These are phyloP conservation scores for Lottia scabra DNA, from an alignment of 2,888 invertebrate genomes.

Conservation along the genomic window DNA sequence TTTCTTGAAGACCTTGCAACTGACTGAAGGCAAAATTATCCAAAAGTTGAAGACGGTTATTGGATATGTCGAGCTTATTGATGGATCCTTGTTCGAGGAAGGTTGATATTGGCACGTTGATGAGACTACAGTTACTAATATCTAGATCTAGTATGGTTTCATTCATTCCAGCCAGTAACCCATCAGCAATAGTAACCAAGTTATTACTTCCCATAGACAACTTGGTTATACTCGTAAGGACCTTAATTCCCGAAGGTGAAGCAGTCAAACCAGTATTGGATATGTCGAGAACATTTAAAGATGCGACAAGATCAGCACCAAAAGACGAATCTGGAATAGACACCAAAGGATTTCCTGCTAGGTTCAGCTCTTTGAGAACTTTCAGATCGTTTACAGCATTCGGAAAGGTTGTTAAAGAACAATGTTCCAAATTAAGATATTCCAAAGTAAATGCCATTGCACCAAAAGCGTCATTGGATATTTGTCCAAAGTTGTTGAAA, in stretches of 20 bases:
- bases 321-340: slow-evolving; percentile 3
- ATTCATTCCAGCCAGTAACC: slow-evolving; percentile 7
- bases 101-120: slow-evolving; percentile 6
- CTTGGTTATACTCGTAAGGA: slow-evolving; percentile 1
- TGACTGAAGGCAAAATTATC: slow-evolving; percentile 14
- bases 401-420: slow-evolving; percentile 13
- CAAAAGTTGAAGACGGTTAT: slow-evolving; percentile 8
- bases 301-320: not conserved
- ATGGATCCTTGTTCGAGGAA: not conserved
- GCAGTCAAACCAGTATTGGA: slow-evolving; percentile 11
- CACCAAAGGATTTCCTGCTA: slow-evolving; percentile 10
- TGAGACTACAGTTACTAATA: slow-evolving; percentile 11
- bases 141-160: not conserved
- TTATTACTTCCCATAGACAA: slow-evolving; percentile 14
- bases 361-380: slow-evolving; percentile 7
- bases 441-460: not conserved
- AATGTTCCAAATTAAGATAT: slow-evolving; percentile 8
- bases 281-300: slow-evolving; percentile 14
- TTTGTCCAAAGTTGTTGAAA: slow-evolving; percentile 3
- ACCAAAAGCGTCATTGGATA: slow-evolving; percentile 10
- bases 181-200: slow-evolving; percentile 4
- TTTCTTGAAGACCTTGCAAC: not conserved
- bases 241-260: slow-evolving; percentile 12
- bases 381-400: slow-evolving; percentile 1
- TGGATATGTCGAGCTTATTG: slow-evolving; percentile 10